Percentiles rank a stretch among this genome's conserved stretches.
Evolutionary conservation across 2,113 vertebrate species (phyloP).

Genomic region (Bagarius yarrelli): DNA sequence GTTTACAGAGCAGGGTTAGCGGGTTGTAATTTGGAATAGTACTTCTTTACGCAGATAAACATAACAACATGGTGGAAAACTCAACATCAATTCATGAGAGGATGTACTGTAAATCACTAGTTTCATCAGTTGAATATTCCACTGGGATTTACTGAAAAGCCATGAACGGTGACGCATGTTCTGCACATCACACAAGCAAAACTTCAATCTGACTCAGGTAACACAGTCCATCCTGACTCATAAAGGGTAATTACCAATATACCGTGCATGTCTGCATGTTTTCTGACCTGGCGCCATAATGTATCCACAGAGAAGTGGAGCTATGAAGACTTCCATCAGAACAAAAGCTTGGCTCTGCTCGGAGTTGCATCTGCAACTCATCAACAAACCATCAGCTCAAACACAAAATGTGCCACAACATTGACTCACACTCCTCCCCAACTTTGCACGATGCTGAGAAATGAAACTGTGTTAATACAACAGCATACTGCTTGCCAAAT

Average conservation of each 20-base stretch:
- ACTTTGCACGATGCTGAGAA: not conserved
- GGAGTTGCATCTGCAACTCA: constrained; percentile 34
- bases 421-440: constrained; percentile 2
- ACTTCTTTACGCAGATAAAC: constrained; percentile 17
- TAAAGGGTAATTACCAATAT: constrained; percentile 26
- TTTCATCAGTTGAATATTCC: not conserved
- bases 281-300: constrained; percentile 9
- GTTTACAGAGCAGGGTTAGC: constrained; percentile 25
- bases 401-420: constrained; percentile 34
- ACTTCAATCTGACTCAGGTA: not conserved
- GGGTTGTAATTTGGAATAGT: constrained; percentile 11
- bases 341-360: constrained; percentile 37
- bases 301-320: not conserved
- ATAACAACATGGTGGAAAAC: constrained; percentile 14
- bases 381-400: constrained; percentile 32
- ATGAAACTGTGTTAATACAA: constrained; percentile 3
- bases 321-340: constrained; percentile 29
- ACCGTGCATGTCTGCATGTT: constrained; percentile 10
- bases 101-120: too few species aligned
- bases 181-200: constrained; percentile 5
- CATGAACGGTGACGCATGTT: not conserved
- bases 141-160: not conserved
- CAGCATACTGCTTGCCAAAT: not conserved
- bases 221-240: constrained; percentile 7
- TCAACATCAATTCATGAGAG: not conserved